Percentiles rank a stretch among this genome's conserved stretches.
Conservation (phyloP, 2,888 invertebrate species). For the Tricholauxania praeusta region DNA sequence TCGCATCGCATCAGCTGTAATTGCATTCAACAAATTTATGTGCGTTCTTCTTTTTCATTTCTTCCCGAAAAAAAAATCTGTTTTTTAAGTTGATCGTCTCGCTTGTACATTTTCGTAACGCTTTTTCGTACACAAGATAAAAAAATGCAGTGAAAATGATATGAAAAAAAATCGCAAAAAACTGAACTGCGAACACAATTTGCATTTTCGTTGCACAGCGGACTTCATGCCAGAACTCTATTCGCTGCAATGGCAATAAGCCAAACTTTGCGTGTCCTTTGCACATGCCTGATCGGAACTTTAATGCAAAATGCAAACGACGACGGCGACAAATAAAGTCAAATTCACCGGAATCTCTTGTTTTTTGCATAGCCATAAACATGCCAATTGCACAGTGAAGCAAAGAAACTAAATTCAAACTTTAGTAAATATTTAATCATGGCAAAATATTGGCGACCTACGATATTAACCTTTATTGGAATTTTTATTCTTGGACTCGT, state of each 20-base stretch:
- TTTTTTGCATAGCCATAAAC: slow-evolving; percentile 9
- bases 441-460: too few relatives aligned
- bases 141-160: too few relatives aligned
- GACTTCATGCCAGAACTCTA: slow-evolving; percentile 1
- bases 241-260: background rate
- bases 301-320: background rate
- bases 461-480: too few relatives aligned
- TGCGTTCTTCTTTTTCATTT: slow-evolving; percentile 9
- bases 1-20: slow-evolving; percentile 36
- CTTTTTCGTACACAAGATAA: too few relatives aligned
- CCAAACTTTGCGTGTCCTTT: background rate
- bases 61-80: background rate
- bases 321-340: slow-evolving; percentile 20
- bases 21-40: slow-evolving; percentile 51
- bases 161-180: too few relatives aligned
- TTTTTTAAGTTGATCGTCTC: too few relatives aligned
- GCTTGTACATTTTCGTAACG: too few relatives aligned
- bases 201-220: too few relatives aligned
- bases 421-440: too few relatives aligned
- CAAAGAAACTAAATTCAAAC: background rate
- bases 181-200: too few relatives aligned
- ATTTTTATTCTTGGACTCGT: too few relatives aligned
- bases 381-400: slow-evolving; percentile 20
- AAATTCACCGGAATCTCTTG: background rate
- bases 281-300: too few relatives aligned